Evolutionary conservation across 2,888 invertebrate species (phyloP), one percentile per base, ranked within the genome.

Genomic region (Spisula subtruncata): DNA sequence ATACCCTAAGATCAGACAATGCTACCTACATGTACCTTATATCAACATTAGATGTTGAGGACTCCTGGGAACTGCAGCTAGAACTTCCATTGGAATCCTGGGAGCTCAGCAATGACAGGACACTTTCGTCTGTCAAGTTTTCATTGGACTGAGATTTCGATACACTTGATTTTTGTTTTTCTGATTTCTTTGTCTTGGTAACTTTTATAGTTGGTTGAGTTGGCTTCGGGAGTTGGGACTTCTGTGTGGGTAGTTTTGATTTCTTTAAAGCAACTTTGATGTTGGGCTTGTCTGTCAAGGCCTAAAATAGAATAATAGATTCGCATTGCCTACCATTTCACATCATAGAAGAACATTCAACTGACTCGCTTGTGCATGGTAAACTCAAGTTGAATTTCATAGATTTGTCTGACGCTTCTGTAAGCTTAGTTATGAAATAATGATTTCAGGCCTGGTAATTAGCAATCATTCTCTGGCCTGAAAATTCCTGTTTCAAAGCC

Each of bases 241-340:
- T 85, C 81, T 83, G 86, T 41, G 89, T 60, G 20, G 86, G 89
- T 41, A 91, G 75, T 83, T 92, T 93, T 18, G 91, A 90, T 41
- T 93, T 93, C 83, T 93, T 94, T 85, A 92, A 80, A 56, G 90
- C 91, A 56, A 87, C 89, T 83, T 90, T 90, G 25, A 93, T 92
- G 82, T 94, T 94, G 20, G 66, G 75, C 25, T 93, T 92, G 71
- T 94, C 94, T 79, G 89, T 90, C 32, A 92, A 86, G 25, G 93
- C 93, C 94, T 94, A 54, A 12, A 86, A 86, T 0, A 75, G 14
- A 75, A 75, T 75, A 41, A 41, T 41, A 41, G 4, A 41, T 5
- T 41, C 2, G 41, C 41, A 41, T 41, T 8, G 8, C 41, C 41
- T 41, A 41, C 41, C 2, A 41, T 5, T 41, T 41, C 8, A 41